Evolutionary conservation across 2,113 vertebrate species (phyloP).

Genomic region (Limnothrissa miodon): DNA sequence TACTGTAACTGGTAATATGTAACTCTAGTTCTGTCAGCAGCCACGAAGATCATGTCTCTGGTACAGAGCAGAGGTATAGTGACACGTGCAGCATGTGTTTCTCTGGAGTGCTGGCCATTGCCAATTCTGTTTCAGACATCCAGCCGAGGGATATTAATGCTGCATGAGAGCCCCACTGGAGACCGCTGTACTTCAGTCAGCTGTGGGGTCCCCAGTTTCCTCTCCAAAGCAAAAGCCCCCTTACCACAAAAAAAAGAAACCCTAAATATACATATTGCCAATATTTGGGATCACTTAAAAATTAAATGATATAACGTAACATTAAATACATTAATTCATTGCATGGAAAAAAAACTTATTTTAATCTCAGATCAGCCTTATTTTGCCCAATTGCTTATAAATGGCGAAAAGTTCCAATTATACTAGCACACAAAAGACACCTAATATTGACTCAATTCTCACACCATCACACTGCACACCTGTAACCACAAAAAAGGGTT

Average conservation of each 20-base stretch:
- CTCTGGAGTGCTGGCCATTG: slow-evolving; percentile 22
- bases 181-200: background rate
- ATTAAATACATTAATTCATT: background rate
- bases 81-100: slow-evolving; percentile 8
- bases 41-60: background rate
- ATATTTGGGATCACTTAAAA: background rate
- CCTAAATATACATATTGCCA: background rate
- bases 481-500: background rate
- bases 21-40: background rate
- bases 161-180: slow-evolving; percentile 30
- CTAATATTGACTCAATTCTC: background rate
- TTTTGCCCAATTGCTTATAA: too few relatives aligned
- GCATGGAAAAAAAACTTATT: background rate
- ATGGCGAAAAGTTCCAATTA: background rate
- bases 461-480: background rate
- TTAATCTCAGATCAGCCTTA: background rate
- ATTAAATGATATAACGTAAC: background rate
- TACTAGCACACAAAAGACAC: background rate
- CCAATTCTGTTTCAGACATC: slow-evolving; percentile 38
- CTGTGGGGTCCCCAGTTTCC: background rate
- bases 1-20: too few relatives aligned
- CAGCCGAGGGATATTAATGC: slow-evolving; percentile 39
- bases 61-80: background rate
- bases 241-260: background rate
- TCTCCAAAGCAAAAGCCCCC: background rate